phyloP scores from a whole-genome alignment of 2,797 vertebrate species.

The Psittacula echo region DNA sequence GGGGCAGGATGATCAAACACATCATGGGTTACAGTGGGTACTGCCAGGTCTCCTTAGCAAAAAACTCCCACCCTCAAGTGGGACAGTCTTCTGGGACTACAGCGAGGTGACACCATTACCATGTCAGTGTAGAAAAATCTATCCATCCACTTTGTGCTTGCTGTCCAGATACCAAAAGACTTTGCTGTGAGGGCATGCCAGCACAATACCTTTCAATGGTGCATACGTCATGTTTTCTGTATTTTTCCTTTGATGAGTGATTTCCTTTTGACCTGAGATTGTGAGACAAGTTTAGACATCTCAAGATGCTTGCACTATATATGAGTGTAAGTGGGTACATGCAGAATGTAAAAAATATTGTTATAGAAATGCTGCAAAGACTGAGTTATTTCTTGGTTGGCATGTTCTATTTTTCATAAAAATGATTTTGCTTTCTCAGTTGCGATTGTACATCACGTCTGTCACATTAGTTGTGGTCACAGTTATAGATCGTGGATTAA shows the following conservation, averaged over 20 bases:
- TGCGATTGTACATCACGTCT: not conserved
- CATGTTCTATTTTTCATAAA: not conserved
- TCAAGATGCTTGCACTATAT: not conserved
- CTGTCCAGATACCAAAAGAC: not conserved
- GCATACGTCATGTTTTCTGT: not conserved
- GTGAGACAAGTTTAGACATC: not conserved
- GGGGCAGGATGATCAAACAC: not conserved
- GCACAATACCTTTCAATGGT: not conserved
- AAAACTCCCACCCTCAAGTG: not conserved
- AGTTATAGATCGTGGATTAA: not conserved
- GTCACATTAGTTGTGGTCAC: not conserved
- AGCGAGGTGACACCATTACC: not conserved
- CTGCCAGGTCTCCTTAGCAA: not conserved
- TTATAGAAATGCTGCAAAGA: not conserved
- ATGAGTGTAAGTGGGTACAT: not conserved
- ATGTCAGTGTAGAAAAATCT: not conserved
- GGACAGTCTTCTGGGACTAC: not conserved
- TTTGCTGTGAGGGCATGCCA: not conserved
- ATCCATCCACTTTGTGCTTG: not conserved
- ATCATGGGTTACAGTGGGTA: not conserved
- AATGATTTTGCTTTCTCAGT: slow-evolving; percentile 8
- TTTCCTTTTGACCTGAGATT: not conserved
- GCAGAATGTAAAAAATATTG: not conserved
- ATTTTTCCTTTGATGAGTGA: not conserved
- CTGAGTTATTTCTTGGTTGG: not conserved